Evolutionary conservation across 2,888 invertebrate species (phyloP), one percentile per base, ranked within the genome.

Genomic region (Lepetodrilus schrolli): DNA sequence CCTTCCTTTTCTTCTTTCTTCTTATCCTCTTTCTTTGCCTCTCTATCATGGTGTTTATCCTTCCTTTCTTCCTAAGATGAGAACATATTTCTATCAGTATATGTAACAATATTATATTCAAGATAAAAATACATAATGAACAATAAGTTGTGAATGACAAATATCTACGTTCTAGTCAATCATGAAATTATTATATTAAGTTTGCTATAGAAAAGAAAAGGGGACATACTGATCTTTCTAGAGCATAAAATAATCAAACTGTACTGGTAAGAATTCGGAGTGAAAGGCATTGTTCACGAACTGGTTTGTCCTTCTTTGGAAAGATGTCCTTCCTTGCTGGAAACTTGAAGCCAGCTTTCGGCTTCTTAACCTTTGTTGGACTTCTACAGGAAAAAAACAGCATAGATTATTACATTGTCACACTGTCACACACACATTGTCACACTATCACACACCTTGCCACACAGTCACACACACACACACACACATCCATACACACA

Each of bases 281-380:
- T 13, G 1, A 21, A n/a, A 68, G 17, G 21, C 2, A 4, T 23
- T 13, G 43, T 17, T 10, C 21, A 7, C 37, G 10, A 72, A 26
- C 43, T 95, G 95, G 87, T 95, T 95, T 86, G 95, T 96, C 74
- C 95, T 93, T 0, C 90, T 96, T 96, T 5, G 76, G 77, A 49
- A 80, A 74, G 48, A 83, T 97, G 89, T 96, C 96, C 90, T 96
- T 96, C 74, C 89, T 90, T 8, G 82, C 82, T 20, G 89, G 84
- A 80, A 91, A 91, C 80, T 89, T 88, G 77, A 91, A 91, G n/a
- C 88, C 86, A 20, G 87, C 84, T 77, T 90, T 91, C 23, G 83
- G 84, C 78, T 90, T 90, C 83, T 90, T 72, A 94, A 94, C 80
- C 75, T 90, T 91, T 7, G 86, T 85, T 48, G 90, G 89, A 80